These are phyloP conservation scores for Carcina quercana DNA, from an alignment of 2,888 invertebrate species.

Conservation along the genomic window DNA sequence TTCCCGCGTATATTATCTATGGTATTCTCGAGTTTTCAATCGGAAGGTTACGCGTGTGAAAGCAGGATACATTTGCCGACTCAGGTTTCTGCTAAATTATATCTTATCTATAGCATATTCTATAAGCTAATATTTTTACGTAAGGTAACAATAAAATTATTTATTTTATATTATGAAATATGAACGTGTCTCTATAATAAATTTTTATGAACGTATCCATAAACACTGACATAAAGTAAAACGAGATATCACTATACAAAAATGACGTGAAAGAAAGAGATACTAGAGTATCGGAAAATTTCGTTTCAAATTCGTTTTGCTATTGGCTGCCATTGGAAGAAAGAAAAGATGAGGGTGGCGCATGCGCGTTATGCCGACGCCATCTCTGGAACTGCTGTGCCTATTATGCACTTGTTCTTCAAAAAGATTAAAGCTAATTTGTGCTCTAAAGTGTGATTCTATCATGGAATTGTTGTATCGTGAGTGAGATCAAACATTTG, in stretches of 20 bases:
- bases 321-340: slow-evolving; percentile 54
- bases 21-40: too few species aligned
- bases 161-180: too few species aligned
- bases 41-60: too few species aligned
- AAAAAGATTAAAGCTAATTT: slow-evolving; percentile 48
- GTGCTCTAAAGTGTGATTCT: slow-evolving; percentile 45
- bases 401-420: slow-evolving; percentile 52
- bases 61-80: too few species aligned
- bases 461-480: slow-evolving; percentile 49
- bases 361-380: slow-evolving; percentile 75
- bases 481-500: slow-evolving; percentile 43
- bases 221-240: not conserved
- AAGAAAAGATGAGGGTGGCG: slow-evolving; percentile 60
- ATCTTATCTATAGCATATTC: too few species aligned
- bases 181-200: too few species aligned
- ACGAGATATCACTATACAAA: slow-evolving; percentile 22
- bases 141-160: too few species aligned
- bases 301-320: slow-evolving; percentile 46
- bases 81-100: too few species aligned
- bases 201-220: not conserved
- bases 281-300: slow-evolving; percentile 28
- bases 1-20: too few species aligned
- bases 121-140: too few species aligned
- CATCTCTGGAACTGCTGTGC: slow-evolving; percentile 70
- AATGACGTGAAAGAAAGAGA: slow-evolving; percentile 18